phyloP scores from a whole-genome alignment of 2,797 vertebrate species.

The Sylvia borin region DNA sequence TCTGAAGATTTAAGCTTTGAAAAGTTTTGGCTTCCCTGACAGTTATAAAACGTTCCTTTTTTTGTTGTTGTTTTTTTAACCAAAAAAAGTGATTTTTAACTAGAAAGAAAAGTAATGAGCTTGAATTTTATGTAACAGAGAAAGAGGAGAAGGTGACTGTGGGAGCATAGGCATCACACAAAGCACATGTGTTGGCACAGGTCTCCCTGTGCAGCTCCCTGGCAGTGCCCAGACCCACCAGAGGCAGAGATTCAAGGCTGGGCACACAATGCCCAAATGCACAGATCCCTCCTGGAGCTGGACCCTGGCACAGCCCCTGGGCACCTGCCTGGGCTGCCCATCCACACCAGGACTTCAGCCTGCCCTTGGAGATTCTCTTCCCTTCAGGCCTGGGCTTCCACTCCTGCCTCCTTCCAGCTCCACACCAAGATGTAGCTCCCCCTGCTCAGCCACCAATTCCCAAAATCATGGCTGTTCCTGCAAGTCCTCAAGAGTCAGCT shows the following conservation, averaged over 20 bases:
- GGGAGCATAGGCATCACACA: background rate
- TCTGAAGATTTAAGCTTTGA: background rate
- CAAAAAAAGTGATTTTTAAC: background rate
- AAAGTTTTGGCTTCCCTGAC: background rate
- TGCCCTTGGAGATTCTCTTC: background rate
- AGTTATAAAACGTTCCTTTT: background rate
- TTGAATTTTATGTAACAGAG: background rate
- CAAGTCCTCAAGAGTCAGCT: background rate
- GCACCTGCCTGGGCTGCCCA: background rate
- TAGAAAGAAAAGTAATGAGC: background rate
- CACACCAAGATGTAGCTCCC: background rate
- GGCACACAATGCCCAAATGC: accelerated
- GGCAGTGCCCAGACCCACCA: background rate
- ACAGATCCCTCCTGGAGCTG: background rate
- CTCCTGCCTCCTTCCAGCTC: background rate
- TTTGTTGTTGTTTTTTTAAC: background rate
- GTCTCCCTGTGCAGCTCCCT: background rate
- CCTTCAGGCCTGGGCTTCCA: background rate
- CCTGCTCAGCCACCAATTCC: background rate
- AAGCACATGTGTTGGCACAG: background rate
- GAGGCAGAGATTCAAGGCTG: background rate
- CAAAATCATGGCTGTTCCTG: background rate
- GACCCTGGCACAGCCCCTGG: background rate
- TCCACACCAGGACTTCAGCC: background rate
- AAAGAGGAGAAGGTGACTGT: background rate